Base-by-base conservation (phyloP, 2,888 invertebrate genomes). In the Graphium colonna region DNA sequence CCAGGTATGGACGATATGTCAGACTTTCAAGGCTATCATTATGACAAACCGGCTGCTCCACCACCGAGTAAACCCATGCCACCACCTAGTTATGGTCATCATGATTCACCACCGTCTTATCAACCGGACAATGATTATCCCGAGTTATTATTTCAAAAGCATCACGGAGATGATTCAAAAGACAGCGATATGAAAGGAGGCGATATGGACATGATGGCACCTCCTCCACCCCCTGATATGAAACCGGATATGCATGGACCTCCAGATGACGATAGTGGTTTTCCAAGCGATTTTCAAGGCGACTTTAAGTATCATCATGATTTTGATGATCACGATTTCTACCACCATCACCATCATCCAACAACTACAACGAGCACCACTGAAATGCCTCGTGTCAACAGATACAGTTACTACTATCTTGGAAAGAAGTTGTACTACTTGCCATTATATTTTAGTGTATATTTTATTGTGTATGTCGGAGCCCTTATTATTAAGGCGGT, bases 371-470 rank as follows among this genome's bases (percentile, higher is more conserved):
- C 84, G 0, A 82, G 90, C 1, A 90, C 85, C 1, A 82, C 83
- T 0, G 91, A 91, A 71, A 90, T 82, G 67, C 90, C 92, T 62
- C 85, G 92, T 73, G 92, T 91, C 7, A 92, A 91, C 67, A 90
- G 83, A 72, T 94, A 93, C 83, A 94, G 94, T 71, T 95, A 95
- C 73, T 95, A 94, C 68, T 94, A 93, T 68, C 87, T 95, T 56
- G 94, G 94, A 1, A 92, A 93, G 63, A 95, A 95, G 68, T 79
- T 95, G 31, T 95, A 94, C 91, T 95, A 94, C 69, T 84, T 95
- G 57, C 95, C 95, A 0, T 76, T 95, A 41, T 95, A 94, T 74
- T 95, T 95, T 71, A 94, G 94, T 70, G 92, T 94, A 10, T 95
- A 93, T 63, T 92, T 93, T 61, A 91, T 92, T 47, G 80, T 94